phyloP scores from a whole-genome alignment of 2,113 vertebrate genomes.

The Zapus hudsonius region DNA sequence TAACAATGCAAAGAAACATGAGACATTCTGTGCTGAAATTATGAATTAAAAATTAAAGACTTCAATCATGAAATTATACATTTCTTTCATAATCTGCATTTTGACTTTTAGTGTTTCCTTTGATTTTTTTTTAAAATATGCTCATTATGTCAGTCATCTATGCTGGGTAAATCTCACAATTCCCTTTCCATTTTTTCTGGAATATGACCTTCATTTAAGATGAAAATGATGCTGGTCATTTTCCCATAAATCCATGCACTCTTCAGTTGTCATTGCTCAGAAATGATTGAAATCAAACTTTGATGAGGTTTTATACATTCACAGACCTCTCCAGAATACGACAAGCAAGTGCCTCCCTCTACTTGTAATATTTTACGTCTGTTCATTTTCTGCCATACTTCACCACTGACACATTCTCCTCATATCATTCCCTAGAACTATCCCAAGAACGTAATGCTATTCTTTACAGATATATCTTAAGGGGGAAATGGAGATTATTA shows the following conservation, averaged over 20 bases:
- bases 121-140: not conserved
- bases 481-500: not conserved
- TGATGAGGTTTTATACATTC: not conserved
- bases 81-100: not conserved
- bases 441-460: not conserved
- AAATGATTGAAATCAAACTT: not conserved
- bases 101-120: not conserved
- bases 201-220: not conserved
- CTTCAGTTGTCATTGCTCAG: not conserved
- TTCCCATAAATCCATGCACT: not conserved
- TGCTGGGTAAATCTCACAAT: not conserved
- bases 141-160: not conserved
- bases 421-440: not conserved
- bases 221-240: not conserved
- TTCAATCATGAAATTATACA: not conserved
- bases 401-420: not conserved
- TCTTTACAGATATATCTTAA: not conserved
- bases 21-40: not conserved
- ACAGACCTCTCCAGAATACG: not conserved
- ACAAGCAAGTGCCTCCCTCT: not conserved
- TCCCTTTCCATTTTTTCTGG: not conserved
- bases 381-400: not conserved
- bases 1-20: not conserved
- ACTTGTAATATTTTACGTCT: not conserved
- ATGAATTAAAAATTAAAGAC: not conserved